Conservation (phyloP, 2,797 vertebrate genomes). For the Propithecus deckenii region DNA sequence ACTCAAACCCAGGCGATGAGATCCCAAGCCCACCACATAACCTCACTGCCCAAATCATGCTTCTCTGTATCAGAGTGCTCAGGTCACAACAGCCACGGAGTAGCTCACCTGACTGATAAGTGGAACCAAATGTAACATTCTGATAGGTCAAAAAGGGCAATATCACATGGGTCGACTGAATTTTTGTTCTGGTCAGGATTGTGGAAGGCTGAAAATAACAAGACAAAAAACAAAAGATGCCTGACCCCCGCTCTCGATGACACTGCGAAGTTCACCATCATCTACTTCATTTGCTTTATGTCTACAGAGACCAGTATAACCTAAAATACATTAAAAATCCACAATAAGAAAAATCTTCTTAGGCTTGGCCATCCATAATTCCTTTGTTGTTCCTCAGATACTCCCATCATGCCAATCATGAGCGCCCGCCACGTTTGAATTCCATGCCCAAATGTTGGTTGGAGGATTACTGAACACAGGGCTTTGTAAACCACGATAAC, state of each 20-base stretch:
- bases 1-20: not conserved
- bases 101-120: not conserved
- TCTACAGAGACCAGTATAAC: not conserved
- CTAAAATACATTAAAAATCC: not conserved
- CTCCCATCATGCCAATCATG: fast-evolving
- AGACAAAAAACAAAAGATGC: not conserved
- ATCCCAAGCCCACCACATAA: not conserved
- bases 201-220: not conserved
- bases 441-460: not conserved
- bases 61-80: not conserved
- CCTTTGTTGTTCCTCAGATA: not conserved
- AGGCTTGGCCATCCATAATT: not conserved
- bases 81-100: not conserved
- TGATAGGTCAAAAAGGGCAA: not conserved
- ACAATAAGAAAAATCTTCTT: not conserved
- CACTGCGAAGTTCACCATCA: not conserved
- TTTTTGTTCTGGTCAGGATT: not conserved
- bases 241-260: not conserved
- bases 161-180: not conserved
- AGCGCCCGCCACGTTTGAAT: fast-evolving
- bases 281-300: not conserved
- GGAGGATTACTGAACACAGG: not conserved
- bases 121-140: not conserved
- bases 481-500: not conserved
- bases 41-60: not conserved